phyloP scores from a whole-genome alignment of 2,797 vertebrate genomes.

The Urosaurus nigricauda region DNA sequence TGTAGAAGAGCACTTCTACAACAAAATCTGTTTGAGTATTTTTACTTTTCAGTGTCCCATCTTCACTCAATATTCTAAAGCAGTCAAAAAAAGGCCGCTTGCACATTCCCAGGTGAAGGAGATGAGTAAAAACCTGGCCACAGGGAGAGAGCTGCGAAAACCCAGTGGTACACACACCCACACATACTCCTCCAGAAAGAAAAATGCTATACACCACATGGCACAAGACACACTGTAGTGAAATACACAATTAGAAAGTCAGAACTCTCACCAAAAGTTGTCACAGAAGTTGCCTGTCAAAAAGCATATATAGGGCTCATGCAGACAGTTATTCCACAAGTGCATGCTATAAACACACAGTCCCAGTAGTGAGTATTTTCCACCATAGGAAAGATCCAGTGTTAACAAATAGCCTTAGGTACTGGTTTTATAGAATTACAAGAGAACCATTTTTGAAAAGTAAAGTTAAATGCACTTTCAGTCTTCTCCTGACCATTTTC shows the following conservation, averaged over 20 bases:
- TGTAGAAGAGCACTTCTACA: neutral
- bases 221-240: neutral
- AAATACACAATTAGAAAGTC: neutral
- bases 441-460: neutral
- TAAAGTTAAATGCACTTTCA: slow-evolving; percentile 1
- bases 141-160: neutral
- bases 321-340: neutral
- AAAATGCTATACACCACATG: neutral
- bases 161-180: neutral
- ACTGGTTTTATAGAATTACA: neutral
- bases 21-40: neutral
- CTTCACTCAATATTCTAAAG: slow-evolving; percentile 18
- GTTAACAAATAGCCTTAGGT: neutral
- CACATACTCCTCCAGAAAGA: neutral
- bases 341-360: neutral
- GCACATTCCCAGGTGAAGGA: slow-evolving; percentile 3
- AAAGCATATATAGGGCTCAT: neutral
- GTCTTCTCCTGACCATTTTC: neutral
- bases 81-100: neutral
- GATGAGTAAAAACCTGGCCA: neutral
- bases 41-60: neutral
- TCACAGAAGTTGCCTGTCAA: neutral
- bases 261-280: neutral
- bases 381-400: neutral
- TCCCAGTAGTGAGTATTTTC: neutral